phyloP scores from a whole-genome alignment of 2,888 invertebrate species.

The Cephus spinipes region DNA sequence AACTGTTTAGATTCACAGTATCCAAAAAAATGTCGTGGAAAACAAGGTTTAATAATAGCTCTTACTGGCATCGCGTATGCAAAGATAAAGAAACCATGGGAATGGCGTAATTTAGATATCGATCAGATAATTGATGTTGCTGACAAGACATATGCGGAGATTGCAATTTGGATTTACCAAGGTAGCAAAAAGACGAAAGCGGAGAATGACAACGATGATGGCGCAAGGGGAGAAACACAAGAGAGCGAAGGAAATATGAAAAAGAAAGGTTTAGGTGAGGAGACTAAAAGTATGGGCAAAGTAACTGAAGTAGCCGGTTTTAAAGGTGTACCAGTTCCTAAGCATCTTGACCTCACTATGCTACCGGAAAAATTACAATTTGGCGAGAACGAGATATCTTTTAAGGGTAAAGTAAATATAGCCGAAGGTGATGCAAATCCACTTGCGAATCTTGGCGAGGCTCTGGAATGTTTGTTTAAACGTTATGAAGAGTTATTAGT shows the following conservation, averaged over 20 bases:
- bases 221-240: conserved; percentile 26
- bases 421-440: conserved; percentile 51
- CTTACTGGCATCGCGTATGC: conserved; percentile 47
- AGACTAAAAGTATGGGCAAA: conserved; percentile 20
- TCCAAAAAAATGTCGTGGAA: conserved; percentile 37
- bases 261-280: conserved; percentile 8
- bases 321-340: conserved; percentile 34
- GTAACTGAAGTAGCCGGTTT: conserved; percentile 11
- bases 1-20: conserved; percentile 44
- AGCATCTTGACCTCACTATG: conserved; percentile 48
- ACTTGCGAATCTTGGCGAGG: conserved; percentile 56
- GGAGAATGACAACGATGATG: conserved; percentile 21
- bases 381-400: conserved; percentile 39
- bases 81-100: conserved; percentile 39
- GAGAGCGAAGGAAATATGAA: conserved; percentile 32
- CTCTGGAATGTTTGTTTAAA: conserved; percentile 54
- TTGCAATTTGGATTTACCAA: conserved; percentile 44
- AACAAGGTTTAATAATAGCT: conserved; percentile 51
- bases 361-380: conserved; percentile 49
- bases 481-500: conserved; percentile 47
- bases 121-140: conserved; percentile 49
- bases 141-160: conserved; percentile 37
- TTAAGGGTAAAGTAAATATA: conserved; percentile 41
- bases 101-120: conserved; percentile 53
- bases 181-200: conserved; percentile 34